phyloP scores from a whole-genome alignment of 2,113 vertebrate species.

The Pseudolaguvia tuberculata region DNA sequence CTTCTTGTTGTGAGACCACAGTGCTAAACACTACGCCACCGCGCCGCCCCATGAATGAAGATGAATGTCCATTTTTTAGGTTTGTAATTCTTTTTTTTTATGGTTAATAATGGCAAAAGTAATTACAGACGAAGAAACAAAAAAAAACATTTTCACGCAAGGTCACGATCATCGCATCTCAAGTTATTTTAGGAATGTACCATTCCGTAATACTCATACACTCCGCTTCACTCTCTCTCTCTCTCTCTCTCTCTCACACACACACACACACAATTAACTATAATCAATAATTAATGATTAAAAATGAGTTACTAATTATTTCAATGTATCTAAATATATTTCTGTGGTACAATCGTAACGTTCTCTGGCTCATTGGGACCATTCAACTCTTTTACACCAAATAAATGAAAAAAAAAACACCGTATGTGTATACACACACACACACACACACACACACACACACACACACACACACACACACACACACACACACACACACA shows the following conservation, averaged over 20 bases:
- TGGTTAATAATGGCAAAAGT: no score
- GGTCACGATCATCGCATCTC: conserved; percentile 3
- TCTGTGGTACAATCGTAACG: neutral
- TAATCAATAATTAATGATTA: no score
- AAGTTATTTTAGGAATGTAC: conserved; percentile 25
- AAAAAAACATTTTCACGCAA: conserved; percentile 3
- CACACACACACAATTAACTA: neutral
- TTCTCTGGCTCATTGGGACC: neutral
- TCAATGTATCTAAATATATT: neutral
- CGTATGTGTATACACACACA: no score
- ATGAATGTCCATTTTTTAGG: neutral
- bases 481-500: no score
- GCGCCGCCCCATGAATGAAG: neutral
- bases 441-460: neutral
- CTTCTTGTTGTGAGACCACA: no score
- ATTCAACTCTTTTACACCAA: neutral
- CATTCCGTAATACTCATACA: no score
- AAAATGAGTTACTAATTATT: no score
- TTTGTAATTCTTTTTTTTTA: no score
- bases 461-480: neutral
- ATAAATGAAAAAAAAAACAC: neutral
- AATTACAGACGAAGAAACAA: neutral
- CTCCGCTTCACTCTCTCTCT: no score
- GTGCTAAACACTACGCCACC: no score
- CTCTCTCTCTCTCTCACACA: neutral